Percentiles rank a stretch among this genome's conserved stretches.
These are phyloP conservation scores for Xylota segnis DNA, from an alignment of 2,888 invertebrate species.

Conservation along the genomic window DNA sequence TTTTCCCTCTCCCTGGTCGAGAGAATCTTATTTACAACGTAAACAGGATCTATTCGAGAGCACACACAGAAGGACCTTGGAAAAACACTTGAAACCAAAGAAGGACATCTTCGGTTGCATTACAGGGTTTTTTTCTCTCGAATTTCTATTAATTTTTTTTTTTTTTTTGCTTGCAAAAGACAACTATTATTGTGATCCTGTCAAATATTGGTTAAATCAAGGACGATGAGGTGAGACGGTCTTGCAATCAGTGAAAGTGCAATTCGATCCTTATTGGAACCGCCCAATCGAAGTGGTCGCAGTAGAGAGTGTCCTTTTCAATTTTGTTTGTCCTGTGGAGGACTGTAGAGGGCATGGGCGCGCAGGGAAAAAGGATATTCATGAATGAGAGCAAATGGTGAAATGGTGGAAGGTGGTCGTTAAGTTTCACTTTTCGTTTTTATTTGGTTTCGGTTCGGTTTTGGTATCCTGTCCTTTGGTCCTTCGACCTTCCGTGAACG, in stretches of 20 bases:
- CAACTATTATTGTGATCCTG: conserved; percentile 63
- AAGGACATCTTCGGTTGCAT: conserved; percentile 53
- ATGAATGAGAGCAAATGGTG: conserved; percentile 68
- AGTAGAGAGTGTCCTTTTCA: conserved; percentile 65
- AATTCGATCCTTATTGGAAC: conserved; percentile 79
- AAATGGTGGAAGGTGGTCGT: conserved; percentile 72
- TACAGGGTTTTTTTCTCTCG: conserved; percentile 3
- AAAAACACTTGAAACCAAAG: conserved; percentile 69
- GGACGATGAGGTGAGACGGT: conserved; percentile 67
- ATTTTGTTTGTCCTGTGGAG: conserved; percentile 42
- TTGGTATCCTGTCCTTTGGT: conserved; percentile 51
- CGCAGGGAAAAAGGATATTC: conserved; percentile 69
- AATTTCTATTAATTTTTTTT: conserved; percentile 24
- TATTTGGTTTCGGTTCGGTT: conserved; percentile 61
- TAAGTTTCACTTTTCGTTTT: conserved; percentile 72
- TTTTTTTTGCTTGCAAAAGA: conserved; percentile 48
- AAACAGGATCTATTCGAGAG: conserved; percentile 61
- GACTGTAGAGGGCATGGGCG: conserved; percentile 54
- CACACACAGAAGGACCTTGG: conserved; percentile 29
- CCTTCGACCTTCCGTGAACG: conserved; percentile 31
- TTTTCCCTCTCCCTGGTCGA: neutral
- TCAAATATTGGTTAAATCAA: conserved; percentile 76
- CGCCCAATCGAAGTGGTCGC: conserved; percentile 61
- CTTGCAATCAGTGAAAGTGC: conserved; percentile 77
- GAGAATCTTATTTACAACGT: conserved; percentile 54